Evolutionary conservation across 2,797 vertebrate genomes (phyloP).

Genomic region (Crenichthys baileyi): DNA sequence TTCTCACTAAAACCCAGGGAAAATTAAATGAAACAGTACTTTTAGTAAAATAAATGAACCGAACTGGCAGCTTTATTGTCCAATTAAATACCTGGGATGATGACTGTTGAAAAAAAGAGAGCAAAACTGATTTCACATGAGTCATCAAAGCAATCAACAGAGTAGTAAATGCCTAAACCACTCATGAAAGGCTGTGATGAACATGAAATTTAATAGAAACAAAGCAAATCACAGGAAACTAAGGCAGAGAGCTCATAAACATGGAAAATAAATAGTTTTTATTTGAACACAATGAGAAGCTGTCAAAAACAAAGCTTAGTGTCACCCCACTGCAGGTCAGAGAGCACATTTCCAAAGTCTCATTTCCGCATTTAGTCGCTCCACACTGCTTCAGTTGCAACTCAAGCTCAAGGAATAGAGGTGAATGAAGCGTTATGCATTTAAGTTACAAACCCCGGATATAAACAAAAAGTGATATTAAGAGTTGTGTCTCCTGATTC

Average conservation of each 20-base stretch:
- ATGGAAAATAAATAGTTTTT: background rate
- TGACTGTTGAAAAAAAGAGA: background rate
- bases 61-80: conserved; percentile 1
- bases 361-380: background rate
- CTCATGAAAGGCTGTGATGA: background rate
- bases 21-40: background rate
- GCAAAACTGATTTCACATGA: background rate
- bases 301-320: conserved; percentile 2
- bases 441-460: background rate
- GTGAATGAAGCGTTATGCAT: background rate
- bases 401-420: background rate
- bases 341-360: background rate
- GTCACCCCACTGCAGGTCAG: conserved; percentile 3
- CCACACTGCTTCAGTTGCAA: background rate
- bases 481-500: background rate
- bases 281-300: background rate
- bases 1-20: background rate
- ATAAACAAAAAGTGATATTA: background rate
- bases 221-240: conserved; percentile 1
- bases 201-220: background rate
- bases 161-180: background rate
- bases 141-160: background rate
- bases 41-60: background rate
- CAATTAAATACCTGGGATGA: background rate
- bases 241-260: background rate